Percentiles rank a stretch among this genome's conserved stretches.
These are phyloP conservation scores for Plusia festucae DNA, from an alignment of 2,888 invertebrate species.

Conservation along the genomic window DNA sequence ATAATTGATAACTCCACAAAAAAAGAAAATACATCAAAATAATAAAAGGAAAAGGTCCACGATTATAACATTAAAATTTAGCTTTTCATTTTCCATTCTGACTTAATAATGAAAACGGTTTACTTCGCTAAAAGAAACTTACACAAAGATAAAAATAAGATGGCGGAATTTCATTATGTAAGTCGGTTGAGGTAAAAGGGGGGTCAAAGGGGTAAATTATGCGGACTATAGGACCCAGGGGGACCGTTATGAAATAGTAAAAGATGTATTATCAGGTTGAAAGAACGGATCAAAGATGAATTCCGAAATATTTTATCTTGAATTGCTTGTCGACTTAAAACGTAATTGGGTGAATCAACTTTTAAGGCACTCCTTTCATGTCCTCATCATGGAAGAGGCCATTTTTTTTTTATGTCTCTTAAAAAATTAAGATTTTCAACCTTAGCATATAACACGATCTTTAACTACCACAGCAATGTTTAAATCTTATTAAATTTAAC, in stretches of 20 bases:
- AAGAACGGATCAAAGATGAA: conserved; percentile 18
- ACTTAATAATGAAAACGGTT: conserved; percentile 16
- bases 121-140: conserved; percentile 9
- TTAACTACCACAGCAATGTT: no score
- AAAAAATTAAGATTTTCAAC: no score
- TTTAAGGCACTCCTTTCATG: no score
- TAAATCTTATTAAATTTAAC: no score
- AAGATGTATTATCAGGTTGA: neutral
- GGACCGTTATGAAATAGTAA: conserved; percentile 20
- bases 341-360: no score
- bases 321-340: neutral
- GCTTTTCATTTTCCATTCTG: conserved; percentile 13
- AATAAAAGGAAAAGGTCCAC: conserved; percentile 7
- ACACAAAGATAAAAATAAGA: conserved; percentile 19
- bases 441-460: no score
- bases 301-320: neutral
- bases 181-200: conserved; percentile 42
- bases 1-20: neutral
- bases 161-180: conserved; percentile 48
- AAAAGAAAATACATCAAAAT: neutral
- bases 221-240: conserved; percentile 20
- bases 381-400: no score
- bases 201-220: conserved; percentile 55
- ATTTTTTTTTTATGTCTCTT: no score
- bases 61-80: conserved; percentile 17